Evolutionary conservation across 1,140 invertebrate genomes (phyloP), one percentile per base, ranked within the genome.

Genomic region (Macrobrachium rosenbergii): DNA sequence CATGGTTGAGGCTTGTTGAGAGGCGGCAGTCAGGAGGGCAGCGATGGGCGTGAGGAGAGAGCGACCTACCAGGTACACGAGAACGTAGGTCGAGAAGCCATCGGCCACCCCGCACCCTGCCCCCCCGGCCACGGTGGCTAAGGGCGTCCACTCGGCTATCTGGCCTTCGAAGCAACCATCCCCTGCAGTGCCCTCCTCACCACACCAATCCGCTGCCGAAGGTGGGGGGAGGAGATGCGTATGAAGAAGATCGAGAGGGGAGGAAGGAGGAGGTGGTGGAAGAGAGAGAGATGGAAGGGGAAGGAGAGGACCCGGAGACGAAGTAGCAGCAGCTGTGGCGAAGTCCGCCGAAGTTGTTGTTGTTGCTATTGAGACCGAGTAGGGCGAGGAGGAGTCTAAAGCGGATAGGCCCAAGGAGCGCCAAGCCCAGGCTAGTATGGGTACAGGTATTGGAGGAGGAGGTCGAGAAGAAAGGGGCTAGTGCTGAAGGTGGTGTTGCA

Each of bases 1-100:
- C 83, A 85, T 85, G 58, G 83, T 85, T 60, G 83, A 85, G 83
- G 83, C 83, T 76, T 85, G 83, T 60, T 85, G 83, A 69, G 83
- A 85, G 76, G 83, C 83, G 63, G 83, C 76, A 63, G 11, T 79
- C 10, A 85, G 83, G 72, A 85, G 83, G 76, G 83, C 58, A 63
- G 83, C 83, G 75, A 85, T 75, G 75, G 83, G 83, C 62, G 83
- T 85, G 76, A 85, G 83, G 60, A 85, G 83, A 52, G 83, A 85
- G 58, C 83, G 83, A 45, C 83, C 83, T 79, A 85, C 83, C 37
- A 85, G 76, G 72, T 85, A 85, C 72, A 85, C 83, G 21, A 85
- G 77, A 37, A 85, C 76, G 72, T 85, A 85, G 75, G 83, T 85
- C 78, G 83, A 85, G 75, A 85, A 85, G 83, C 83, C 83, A 85